Percentiles rank a stretch among this genome's conserved stretches.
Evolutionary conservation across 2,113 vertebrate genomes (phyloP).

Genomic region (Salminus brasiliensis): DNA sequence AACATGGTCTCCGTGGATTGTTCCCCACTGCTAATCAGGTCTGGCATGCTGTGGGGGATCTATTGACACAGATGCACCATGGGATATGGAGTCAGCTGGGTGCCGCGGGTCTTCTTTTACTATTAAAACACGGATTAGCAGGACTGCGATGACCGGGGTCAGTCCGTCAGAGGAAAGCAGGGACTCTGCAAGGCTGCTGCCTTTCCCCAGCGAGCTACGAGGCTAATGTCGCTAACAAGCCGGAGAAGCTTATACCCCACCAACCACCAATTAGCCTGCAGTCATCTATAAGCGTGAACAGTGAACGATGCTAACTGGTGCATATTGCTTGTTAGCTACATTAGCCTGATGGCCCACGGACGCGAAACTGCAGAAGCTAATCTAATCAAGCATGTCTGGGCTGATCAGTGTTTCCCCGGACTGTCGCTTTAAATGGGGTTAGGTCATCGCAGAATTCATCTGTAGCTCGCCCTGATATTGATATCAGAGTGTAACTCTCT

Average conservation of each 20-base stretch:
- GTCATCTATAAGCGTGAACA: too few relatives aligned
- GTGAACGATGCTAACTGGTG: too few relatives aligned
- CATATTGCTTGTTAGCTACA: too few relatives aligned
- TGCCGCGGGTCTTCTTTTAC: conserved; percentile 48
- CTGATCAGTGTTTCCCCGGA: neutral
- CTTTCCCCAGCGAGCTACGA: neutral
- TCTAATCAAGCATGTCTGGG: too few relatives aligned
- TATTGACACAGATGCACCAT: conserved; percentile 56
- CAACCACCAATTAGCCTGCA: too few relatives aligned
- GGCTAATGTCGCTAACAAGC: too few relatives aligned
- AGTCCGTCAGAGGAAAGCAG: conserved; percentile 37
- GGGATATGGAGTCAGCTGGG: conserved; percentile 47
- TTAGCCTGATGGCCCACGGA: too few relatives aligned
- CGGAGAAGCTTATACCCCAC: too few relatives aligned
- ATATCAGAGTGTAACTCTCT: neutral
- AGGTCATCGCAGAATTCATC: neutral
- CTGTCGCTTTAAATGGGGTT: neutral
- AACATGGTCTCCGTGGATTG: neutral
- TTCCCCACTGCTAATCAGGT: neutral
- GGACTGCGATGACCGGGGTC: conserved; percentile 5
- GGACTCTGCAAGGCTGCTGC: conserved; percentile 4
- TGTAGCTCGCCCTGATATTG: neutral
- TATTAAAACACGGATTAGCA: conserved; percentile 45
- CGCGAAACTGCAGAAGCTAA: too few relatives aligned
- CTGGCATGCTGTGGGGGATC: conserved; percentile 25